Base-by-base conservation (phyloP, 2,888 invertebrate species). In the Philopedon plagiatum region DNA sequence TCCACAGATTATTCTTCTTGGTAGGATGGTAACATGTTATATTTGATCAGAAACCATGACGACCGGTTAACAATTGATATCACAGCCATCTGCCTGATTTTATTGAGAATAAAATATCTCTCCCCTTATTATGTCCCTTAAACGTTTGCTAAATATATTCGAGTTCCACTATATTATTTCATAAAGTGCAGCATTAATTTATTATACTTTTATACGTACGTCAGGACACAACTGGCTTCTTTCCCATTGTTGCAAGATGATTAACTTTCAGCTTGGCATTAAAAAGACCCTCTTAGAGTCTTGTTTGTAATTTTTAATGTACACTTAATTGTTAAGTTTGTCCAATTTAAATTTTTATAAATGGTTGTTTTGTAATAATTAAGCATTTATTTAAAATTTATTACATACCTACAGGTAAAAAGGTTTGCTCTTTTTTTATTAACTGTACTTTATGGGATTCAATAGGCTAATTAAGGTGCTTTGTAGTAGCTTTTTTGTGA, bases 121-220 rank as follows among this genome's bases (percentile, higher is more conserved):
- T 77, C 79, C 80, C 80, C 77, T 79, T 71, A 77, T 79, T 78
- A 85, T 84, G 80, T 81, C 79, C 80, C 65, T 80, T 84, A 84
- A 84, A 84, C 82, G 83, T 81, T 81, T 80, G 83, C 84, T 84
- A 85, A 85, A 85, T 85, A 85, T 83, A 83, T 83, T 83, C 79
- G 77, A 81, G 76, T 80, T 78, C 78, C 77, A 81, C 78, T 83
- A 81, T 84, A 83, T 84, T 83, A 84, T 83, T 83, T 81, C 82
- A 77, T 80, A 82, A 81, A 82, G 83, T 82, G 82, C 80, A 83
- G 81, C 81, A 78, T 78, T 84, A 84, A 85, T 84, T 84, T 84
- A 84, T 84, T 79, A 76, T 68, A 74, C 74, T 71, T 73, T 75
- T 73, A 75, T 76, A 80, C 75, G 78, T 78, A 75, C 74, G 83